Conservation (phyloP, 2,797 vertebrate genomes). For the Xenentodon cancila region DNA sequence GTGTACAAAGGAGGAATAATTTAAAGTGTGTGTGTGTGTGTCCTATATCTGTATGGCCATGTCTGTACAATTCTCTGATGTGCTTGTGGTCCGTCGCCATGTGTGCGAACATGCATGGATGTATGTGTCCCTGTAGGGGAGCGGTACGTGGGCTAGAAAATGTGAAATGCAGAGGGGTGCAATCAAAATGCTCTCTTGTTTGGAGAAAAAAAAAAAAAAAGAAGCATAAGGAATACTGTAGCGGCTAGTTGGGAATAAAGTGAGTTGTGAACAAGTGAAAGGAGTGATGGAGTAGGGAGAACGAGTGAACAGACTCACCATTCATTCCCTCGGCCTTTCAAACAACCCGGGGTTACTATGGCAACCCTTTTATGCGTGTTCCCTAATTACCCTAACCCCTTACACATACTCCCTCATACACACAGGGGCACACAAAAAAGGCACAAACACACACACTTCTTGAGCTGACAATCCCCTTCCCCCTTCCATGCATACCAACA, state of each 20-base stretch:
- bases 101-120: constrained; percentile 4
- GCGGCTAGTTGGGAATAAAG: constrained; percentile 79
- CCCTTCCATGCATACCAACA: constrained; percentile 77
- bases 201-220: constrained; percentile 42
- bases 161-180: constrained; percentile 75
- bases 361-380: constrained; percentile 81
- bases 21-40: constrained; percentile 1
- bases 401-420: constrained; percentile 72
- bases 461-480: constrained; percentile 69
- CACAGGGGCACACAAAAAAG: constrained; percentile 62
- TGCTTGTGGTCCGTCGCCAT: constrained; percentile 1
- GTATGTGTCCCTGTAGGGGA: constrained; percentile 13
- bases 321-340: constrained; percentile 82
- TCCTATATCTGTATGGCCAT: background rate
- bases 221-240: constrained; percentile 73
- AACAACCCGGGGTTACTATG: constrained; percentile 79
- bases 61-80: background rate
- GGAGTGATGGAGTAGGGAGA: constrained; percentile 79
- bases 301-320: constrained; percentile 81
- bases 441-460: constrained; percentile 61
- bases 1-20: constrained; percentile 15
- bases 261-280: constrained; percentile 80
- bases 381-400: constrained; percentile 82
- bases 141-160: constrained; percentile 66
- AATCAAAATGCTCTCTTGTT: constrained; percentile 75